These are phyloP conservation scores for Brassicogethes aeneus DNA, from an alignment of 2,888 invertebrate species.

Conservation along the genomic window DNA sequence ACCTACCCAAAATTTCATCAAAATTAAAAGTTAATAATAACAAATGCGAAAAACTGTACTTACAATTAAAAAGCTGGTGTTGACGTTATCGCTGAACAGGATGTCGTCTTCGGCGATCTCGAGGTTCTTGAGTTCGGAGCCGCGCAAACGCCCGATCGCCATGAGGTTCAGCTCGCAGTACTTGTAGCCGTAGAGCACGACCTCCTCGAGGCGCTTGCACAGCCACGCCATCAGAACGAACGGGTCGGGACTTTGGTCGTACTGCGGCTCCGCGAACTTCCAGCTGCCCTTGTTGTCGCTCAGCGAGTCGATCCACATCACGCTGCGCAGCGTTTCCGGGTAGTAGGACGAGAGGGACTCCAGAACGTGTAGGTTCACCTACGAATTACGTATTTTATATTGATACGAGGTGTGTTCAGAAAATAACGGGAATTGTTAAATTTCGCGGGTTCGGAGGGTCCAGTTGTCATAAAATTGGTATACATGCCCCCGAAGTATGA, in stretches of 20 bases:
- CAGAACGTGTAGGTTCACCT: slow-evolving; percentile 49
- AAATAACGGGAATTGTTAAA: no score
- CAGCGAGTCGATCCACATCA: slow-evolving; percentile 54
- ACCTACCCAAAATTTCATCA: no score
- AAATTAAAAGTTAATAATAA: no score
- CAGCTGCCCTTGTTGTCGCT: slow-evolving; percentile 26
- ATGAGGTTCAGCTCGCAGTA: slow-evolving; percentile 54
- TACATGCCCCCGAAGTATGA: no score
- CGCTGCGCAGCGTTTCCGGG: slow-evolving; percentile 44
- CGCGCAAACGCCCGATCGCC: slow-evolving; percentile 55
- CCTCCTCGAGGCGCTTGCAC: slow-evolving; percentile 49
- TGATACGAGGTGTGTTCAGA: no score
- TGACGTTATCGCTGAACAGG: slow-evolving; percentile 10
- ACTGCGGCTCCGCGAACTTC: slow-evolving; percentile 25
- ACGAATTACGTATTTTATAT: slow-evolving; percentile 16
- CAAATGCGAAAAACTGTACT: no score
- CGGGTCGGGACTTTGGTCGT: slow-evolving; percentile 43
- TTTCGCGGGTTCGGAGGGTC: no score
- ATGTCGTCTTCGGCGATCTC: slow-evolving; percentile 49
- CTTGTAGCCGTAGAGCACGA: slow-evolving; percentile 50
- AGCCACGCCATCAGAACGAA: slow-evolving; percentile 59
- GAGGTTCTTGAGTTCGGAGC: slow-evolving; percentile 45
- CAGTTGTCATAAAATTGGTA: no score
- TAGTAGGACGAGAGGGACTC: slow-evolving; percentile 47
- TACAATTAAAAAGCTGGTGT: not conserved